These are phyloP conservation scores for Xanthia icteritia DNA, from an alignment of 2,888 invertebrate species.

Conservation along the genomic window DNA sequence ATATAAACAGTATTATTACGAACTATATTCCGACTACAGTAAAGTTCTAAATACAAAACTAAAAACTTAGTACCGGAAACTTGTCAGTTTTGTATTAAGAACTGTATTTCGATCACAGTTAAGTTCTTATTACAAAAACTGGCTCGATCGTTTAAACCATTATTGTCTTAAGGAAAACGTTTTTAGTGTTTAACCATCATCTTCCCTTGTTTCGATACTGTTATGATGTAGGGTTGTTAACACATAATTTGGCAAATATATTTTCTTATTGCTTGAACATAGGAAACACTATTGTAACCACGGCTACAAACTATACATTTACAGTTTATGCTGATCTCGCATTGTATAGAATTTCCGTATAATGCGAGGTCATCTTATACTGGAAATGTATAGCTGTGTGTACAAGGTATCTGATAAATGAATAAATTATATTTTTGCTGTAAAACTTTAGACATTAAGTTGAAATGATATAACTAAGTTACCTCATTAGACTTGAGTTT, in stretches of 20 bases:
- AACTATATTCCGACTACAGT: background rate
- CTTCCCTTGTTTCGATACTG: background rate
- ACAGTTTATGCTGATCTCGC: too few species aligned
- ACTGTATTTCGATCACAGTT: background rate
- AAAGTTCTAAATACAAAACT: background rate
- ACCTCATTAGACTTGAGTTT: constrained; percentile 83
- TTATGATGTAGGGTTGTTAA: background rate
- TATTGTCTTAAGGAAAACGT: too few species aligned
- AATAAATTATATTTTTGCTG: background rate
- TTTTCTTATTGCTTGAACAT: background rate
- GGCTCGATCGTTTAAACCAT: background rate
- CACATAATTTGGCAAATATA: background rate
- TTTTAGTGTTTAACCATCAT: background rate
- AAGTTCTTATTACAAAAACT: background rate
- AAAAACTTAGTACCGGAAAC: background rate
- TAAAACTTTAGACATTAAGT: background rate
- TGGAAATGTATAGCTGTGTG: too few species aligned
- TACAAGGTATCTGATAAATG: background rate
- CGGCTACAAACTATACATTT: too few species aligned
- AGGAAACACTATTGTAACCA: background rate
- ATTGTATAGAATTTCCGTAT: too few species aligned
- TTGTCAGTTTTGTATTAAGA: background rate
- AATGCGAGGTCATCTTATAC: too few species aligned
- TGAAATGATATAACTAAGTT: constrained; percentile 50
- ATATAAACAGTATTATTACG: background rate